phyloP scores from a whole-genome alignment of 2,888 invertebrate genomes.

The Erynnis tages region DNA sequence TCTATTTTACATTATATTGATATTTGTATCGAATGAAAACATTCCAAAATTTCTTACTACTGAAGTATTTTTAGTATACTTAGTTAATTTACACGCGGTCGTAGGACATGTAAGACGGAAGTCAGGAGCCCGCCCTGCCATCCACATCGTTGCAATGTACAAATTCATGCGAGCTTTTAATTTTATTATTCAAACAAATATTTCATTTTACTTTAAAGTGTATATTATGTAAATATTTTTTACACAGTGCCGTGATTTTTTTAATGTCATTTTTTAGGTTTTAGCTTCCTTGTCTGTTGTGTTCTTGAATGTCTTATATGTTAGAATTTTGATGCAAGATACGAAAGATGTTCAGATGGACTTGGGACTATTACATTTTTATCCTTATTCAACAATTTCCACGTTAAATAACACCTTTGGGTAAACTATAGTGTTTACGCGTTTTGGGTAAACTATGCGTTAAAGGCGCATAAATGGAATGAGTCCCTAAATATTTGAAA shows the following conservation, averaged over 20 bases:
- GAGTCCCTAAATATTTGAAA: background rate
- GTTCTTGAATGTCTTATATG: background rate
- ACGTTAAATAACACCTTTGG: too few species aligned
- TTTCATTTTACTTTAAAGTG: conserved; percentile 34
- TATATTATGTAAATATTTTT: conserved; percentile 59
- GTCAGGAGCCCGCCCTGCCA: conserved; percentile 20
- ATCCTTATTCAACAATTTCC: too few species aligned
- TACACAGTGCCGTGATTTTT: conserved; percentile 35
- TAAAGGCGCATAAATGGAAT: background rate
- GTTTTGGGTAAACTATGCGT: too few species aligned
- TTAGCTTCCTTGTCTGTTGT: conserved; percentile 6
- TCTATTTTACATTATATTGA: conserved; percentile 28
- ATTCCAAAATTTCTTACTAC: conserved; percentile 58
- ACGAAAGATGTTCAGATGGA: background rate
- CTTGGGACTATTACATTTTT: too few species aligned
- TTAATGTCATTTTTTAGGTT: conserved; percentile 14
- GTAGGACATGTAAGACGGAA: background rate
- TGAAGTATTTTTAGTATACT: conserved; percentile 28
- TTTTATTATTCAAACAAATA: conserved; percentile 21
- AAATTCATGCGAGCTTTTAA: conserved; percentile 30
- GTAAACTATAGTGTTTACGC: too few species aligned
- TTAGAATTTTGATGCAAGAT: conserved; percentile 9
- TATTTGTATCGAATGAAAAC: conserved; percentile 41
- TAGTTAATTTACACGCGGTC: background rate
- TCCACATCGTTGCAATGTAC: conserved; percentile 37